These are phyloP conservation scores for Lissonota sp. DNA, from an alignment of 2,888 invertebrate species.

Conservation along the genomic window DNA sequence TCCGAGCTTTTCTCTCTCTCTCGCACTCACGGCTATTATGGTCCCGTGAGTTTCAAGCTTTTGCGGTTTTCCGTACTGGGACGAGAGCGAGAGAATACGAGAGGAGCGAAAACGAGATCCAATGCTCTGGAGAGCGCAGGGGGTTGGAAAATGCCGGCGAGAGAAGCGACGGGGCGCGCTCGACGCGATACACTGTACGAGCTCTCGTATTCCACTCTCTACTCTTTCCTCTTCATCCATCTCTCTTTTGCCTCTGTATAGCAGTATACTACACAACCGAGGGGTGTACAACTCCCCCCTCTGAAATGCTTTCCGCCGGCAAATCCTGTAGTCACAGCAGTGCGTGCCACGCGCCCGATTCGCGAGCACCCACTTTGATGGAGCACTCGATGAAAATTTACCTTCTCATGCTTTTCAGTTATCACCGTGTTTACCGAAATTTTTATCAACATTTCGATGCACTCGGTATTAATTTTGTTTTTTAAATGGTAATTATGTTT, in stretches of 20 bases:
- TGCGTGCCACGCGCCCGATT: conserved; percentile 80
- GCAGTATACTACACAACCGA: conserved; percentile 50
- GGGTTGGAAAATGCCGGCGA: conserved; percentile 66
- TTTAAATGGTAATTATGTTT: neutral
- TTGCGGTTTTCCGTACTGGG: conserved; percentile 73
- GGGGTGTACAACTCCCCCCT: conserved; percentile 44
- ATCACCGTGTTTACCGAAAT: neutral
- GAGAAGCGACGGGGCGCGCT: conserved; percentile 79
- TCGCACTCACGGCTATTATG: conserved; percentile 46
- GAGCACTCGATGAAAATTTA: conserved; percentile 33
- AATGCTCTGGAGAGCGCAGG: conserved; percentile 64
- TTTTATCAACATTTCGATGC: too few species aligned
- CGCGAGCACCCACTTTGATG: conserved; percentile 71
- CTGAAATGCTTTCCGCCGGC: conserved; percentile 58
- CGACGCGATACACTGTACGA: conserved; percentile 78
- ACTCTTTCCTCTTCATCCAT: conserved; percentile 22
- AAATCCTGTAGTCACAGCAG: conserved; percentile 71
- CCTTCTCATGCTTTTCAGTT: neutral
- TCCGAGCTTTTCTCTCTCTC: conserved; percentile 64
- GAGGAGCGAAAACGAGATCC: conserved; percentile 51
- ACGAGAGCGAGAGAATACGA: conserved; percentile 50
- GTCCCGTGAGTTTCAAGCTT: conserved; percentile 73
- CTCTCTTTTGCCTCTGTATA: conserved; percentile 49
- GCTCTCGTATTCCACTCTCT: conserved; percentile 67
- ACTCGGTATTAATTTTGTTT: conserved; percentile 11